Conservation (phyloP, 2,797 vertebrate genomes). For the Halcyon badia region DNA sequence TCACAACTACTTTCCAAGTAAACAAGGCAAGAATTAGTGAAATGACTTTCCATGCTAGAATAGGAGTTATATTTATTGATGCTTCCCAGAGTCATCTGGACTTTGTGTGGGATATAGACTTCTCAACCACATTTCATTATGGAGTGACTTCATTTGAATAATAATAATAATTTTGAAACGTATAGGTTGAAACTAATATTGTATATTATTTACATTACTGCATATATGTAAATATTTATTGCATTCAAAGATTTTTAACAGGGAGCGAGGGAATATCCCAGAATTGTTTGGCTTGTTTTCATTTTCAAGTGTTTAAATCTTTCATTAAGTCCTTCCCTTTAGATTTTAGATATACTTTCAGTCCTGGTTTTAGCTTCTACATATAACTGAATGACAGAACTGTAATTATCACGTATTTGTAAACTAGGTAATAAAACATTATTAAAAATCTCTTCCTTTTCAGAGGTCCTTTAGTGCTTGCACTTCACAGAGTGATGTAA, state of each 20-base stretch:
- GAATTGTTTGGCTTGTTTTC: background rate
- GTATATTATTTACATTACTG: background rate
- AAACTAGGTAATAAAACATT: background rate
- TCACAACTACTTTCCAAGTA: constrained; percentile 3
- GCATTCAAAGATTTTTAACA: background rate
- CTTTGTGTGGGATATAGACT: background rate
- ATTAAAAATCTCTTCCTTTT: background rate
- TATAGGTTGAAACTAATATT: background rate
- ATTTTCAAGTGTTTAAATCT: background rate
- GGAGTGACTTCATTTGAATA: background rate
- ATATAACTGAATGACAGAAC: background rate
- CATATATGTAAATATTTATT: background rate
- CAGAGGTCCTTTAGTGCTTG: background rate
- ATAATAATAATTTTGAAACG: background rate
- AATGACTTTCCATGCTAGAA: background rate
- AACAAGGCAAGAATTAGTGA: background rate
- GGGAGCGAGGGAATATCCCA: background rate
- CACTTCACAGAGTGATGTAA: background rate
- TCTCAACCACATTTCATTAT: background rate
- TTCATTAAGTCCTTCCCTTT: background rate
- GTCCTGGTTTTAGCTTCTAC: background rate
- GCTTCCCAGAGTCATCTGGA: constrained; percentile 28
- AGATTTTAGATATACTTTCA: background rate
- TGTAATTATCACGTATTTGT: background rate
- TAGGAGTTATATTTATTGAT: constrained; percentile 29